Evolutionary conservation across 64 coral and sea anemone species (phyloP).

Genomic region (Porites australiensis): DNA sequence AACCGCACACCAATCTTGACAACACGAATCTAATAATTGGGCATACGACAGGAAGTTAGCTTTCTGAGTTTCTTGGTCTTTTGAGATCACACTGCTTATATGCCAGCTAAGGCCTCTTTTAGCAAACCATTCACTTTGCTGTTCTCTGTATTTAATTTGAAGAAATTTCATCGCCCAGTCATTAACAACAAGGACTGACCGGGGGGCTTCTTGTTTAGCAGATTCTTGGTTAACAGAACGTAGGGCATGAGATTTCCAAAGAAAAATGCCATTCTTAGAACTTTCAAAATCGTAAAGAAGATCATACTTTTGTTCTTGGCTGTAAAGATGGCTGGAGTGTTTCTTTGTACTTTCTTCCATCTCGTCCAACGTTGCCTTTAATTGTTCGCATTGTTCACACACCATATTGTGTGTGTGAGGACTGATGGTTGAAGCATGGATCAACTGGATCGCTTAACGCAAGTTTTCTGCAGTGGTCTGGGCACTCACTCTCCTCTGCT

Average conservation of each 20-base stretch:
- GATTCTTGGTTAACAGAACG: constrained; percentile 33
- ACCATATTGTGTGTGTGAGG: too few relatives aligned
- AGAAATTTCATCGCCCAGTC: constrained; percentile 66
- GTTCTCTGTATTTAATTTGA: constrained; percentile 38
- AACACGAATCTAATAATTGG: too few relatives aligned
- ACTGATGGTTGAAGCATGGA: too few relatives aligned
- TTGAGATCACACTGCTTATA: too few relatives aligned
- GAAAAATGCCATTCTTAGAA: not conserved
- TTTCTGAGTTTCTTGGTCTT: too few relatives aligned
- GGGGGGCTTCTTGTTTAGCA: constrained; percentile 10
- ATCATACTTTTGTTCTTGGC: constrained; percentile 30
- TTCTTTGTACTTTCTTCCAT: constrained; percentile 13
- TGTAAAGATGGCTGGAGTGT: not conserved
- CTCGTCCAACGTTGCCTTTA: constrained; percentile 1
- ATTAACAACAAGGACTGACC: constrained; percentile 5
- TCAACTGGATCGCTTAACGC: too few relatives aligned
- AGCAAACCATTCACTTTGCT: constrained; percentile 37
- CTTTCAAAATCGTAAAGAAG: constrained; percentile 36
- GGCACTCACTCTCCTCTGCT: too few relatives aligned
- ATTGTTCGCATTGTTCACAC: too few relatives aligned
- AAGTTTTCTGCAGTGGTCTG: too few relatives aligned
- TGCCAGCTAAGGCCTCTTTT: constrained; percentile 60
- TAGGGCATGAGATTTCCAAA: constrained; percentile 32
- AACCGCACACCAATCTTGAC: too few relatives aligned
- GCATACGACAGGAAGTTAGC: too few relatives aligned